Conservation (phyloP, 2,797 vertebrate genomes). For the Darevskia nairensis region DNA sequence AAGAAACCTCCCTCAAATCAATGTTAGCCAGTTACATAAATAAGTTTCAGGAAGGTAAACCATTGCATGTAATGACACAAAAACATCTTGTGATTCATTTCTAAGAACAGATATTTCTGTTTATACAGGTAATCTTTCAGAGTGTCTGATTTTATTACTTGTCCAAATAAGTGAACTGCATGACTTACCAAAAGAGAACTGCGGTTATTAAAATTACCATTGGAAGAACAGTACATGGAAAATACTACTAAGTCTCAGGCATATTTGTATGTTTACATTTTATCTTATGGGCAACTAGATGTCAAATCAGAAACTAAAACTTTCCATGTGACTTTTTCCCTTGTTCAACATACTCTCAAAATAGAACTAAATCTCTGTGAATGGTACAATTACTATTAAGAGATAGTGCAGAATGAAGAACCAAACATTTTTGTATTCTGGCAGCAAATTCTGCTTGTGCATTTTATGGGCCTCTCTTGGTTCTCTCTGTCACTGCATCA, state of each 20-base stretch:
- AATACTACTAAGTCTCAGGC: slow-evolving; percentile 44
- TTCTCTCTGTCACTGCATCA: background rate
- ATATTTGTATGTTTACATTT: slow-evolving; percentile 51
- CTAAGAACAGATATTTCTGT: background rate
- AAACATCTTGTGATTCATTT: slow-evolving; percentile 21
- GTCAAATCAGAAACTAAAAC: slow-evolving; percentile 46
- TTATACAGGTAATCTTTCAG: background rate
- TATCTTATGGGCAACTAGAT: slow-evolving; percentile 36
- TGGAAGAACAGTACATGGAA: slow-evolving; percentile 29
- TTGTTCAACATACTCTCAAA: slow-evolving; percentile 40
- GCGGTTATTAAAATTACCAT: slow-evolving; percentile 10
- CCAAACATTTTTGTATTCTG: background rate
- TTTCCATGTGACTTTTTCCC: slow-evolving; percentile 57
- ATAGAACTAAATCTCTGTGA: slow-evolving; percentile 50
- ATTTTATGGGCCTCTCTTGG: background rate
- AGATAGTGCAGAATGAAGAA: slow-evolving; percentile 19
- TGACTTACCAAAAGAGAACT: background rate
- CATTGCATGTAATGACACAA: background rate
- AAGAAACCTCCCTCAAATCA: background rate
- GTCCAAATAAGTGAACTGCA: slow-evolving; percentile 5
- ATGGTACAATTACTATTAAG: slow-evolving; percentile 27
- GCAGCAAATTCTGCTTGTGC: background rate
- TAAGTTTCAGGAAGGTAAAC: slow-evolving; percentile 1
- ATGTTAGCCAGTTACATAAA: background rate
- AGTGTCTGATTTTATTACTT: background rate